These are phyloP conservation scores for Poeciliopsis paucimaculata DNA, from an alignment of 2,797 vertebrate genomes.

Conservation along the genomic window DNA sequence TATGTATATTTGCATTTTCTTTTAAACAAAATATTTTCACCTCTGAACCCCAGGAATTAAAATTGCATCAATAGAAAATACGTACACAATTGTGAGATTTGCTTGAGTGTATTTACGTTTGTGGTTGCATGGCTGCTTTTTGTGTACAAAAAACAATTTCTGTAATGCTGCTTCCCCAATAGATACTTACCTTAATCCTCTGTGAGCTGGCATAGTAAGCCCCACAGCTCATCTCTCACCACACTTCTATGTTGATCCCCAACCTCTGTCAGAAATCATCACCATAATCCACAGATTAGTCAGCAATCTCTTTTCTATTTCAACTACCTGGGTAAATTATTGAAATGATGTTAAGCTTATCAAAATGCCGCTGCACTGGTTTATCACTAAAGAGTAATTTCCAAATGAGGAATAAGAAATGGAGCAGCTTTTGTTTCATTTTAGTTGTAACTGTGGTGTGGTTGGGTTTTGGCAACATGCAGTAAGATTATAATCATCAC, in stretches of 20 bases:
- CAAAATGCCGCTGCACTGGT: conserved; percentile 50
- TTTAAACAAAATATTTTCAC: conserved; percentile 25
- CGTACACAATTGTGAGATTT: background rate
- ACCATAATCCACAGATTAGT: conserved; percentile 78
- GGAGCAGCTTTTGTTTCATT: conserved; percentile 21
- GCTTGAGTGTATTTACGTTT: background rate
- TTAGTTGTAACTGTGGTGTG: conserved; percentile 23
- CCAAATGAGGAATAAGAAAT: conserved; percentile 59
- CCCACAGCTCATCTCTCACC: conserved; percentile 73
- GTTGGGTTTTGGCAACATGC: conserved; percentile 11
- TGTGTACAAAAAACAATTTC: conserved; percentile 70
- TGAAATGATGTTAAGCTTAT: conserved; percentile 65
- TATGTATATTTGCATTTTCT: background rate
- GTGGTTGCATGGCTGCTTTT: conserved; percentile 4
- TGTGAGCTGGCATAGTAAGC: conserved; percentile 70
- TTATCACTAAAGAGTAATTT: conserved; percentile 58
- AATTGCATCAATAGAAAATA: conserved; percentile 12
- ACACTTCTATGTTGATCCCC: conserved; percentile 72
- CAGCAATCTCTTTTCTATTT: conserved; percentile 60
- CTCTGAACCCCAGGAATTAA: conserved; percentile 12
- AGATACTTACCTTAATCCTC: conserved; percentile 79
- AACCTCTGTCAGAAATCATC: conserved; percentile 78
- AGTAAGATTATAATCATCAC: conserved; percentile 57
- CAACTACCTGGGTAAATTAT: conserved; percentile 57
- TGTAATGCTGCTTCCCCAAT: conserved; percentile 67